These are phyloP conservation scores for Eupleurogrammus muticus DNA, from an alignment of 2,797 vertebrate genomes.

Conservation along the genomic window DNA sequence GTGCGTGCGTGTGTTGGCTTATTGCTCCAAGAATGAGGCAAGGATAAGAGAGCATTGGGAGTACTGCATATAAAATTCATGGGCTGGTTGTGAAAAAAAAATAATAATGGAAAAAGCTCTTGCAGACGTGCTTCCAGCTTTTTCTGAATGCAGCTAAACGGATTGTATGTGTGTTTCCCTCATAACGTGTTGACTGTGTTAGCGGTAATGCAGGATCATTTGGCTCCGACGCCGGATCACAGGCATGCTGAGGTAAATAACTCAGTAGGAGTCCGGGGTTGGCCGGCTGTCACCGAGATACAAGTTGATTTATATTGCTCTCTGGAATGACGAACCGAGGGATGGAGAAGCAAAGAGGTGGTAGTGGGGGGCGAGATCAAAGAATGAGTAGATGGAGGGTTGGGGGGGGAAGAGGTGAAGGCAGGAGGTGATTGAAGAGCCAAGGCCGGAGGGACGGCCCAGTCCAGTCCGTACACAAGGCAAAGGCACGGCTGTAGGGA, in stretches of 20 bases:
- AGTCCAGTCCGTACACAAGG: constrained; percentile 50
- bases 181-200: constrained; percentile 15
- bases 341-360: neutral
- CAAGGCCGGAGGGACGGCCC: constrained; percentile 53
- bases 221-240: constrained; percentile 37
- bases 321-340: constrained; percentile 42
- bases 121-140: constrained; percentile 37
- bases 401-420: constrained; percentile 39
- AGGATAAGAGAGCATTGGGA: constrained; percentile 38
- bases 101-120: constrained; percentile 61
- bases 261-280: constrained; percentile 44
- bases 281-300: constrained; percentile 44
- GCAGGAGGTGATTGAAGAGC: constrained; percentile 62
- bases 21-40: constrained; percentile 41
- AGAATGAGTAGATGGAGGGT: constrained; percentile 28
- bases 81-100: constrained; percentile 52
- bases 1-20: constrained; percentile 26
- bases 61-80: constrained; percentile 63
- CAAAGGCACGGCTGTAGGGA: constrained; percentile 37
- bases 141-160: constrained; percentile 48
- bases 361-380: constrained; percentile 44
- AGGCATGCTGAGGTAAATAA: constrained; percentile 54
- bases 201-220: constrained; percentile 24
- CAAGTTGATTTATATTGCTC: constrained; percentile 58
- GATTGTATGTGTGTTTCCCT: constrained; percentile 8